phyloP scores from a whole-genome alignment of 2,797 vertebrate genomes.

The Enteromius argenteus region DNA sequence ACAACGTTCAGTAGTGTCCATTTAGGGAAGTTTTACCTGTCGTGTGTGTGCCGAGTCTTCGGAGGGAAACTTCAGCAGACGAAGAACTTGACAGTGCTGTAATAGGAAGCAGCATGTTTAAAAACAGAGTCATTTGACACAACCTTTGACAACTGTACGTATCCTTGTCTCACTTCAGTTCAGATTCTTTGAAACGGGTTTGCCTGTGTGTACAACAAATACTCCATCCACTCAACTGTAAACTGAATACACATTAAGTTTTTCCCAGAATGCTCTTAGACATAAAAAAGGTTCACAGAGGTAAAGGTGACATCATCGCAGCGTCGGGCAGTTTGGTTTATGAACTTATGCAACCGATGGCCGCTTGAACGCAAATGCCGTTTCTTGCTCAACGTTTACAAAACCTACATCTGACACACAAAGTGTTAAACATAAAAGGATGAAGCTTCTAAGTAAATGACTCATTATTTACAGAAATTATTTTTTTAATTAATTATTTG shows the following conservation, averaged over 20 bases:
- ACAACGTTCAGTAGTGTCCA: too few species aligned
- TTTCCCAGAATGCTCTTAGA: neutral
- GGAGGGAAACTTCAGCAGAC: conserved; percentile 91
- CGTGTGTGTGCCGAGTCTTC: conserved; percentile 80
- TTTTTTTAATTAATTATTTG: neutral
- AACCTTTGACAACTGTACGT: neutral
- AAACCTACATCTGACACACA: neutral
- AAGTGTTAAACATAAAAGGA: neutral
- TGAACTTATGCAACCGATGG: neutral
- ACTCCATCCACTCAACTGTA: neutral
- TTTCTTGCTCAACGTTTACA: neutral
- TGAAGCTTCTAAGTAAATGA: neutral
- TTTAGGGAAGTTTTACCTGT: conserved; percentile 71
- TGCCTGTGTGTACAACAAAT: neutral
- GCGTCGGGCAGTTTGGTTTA: neutral
- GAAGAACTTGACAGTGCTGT: conserved; percentile 91
- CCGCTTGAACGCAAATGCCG: neutral
- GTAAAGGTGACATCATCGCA: neutral
- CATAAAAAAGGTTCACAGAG: neutral
- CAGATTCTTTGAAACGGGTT: neutral
- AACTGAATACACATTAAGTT: neutral
- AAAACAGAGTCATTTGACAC: neutral
- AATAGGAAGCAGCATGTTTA: conserved; percentile 16
- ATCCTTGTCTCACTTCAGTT: neutral
- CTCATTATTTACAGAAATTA: neutral